A percentile compares a stretch with the other conserved stretches of the same genome.
These are phyloP conservation scores for Rhegmatorhina hoffmannsi DNA, from an alignment of 2,113 vertebrate genomes.

Conservation along the genomic window DNA sequence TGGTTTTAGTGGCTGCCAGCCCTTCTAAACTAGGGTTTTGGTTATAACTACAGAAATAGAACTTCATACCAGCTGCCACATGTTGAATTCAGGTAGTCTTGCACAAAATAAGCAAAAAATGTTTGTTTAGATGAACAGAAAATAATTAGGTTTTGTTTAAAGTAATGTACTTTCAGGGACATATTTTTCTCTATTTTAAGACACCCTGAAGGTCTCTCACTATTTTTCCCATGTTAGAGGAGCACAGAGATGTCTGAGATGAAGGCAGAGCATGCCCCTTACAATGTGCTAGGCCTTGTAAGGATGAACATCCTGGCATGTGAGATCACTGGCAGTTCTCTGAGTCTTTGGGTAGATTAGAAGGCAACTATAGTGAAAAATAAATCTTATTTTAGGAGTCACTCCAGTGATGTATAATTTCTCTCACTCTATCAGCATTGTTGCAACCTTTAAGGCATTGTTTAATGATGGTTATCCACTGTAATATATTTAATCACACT, in stretches of 20 bases:
- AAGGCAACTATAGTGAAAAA: fast-evolving
- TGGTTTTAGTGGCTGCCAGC: not conserved
- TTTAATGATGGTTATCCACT: not conserved
- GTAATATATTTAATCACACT: not conserved
- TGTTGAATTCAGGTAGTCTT: not conserved
- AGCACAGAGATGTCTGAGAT: not conserved
- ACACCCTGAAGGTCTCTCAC: not conserved
- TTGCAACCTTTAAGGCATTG: not conserved
- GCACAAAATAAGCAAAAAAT: not conserved
- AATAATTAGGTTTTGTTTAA: not conserved
- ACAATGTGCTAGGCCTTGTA: not conserved
- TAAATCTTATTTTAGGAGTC: not conserved
- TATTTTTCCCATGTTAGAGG: not conserved
- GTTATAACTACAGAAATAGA: not conserved
- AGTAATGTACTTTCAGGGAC: fast-evolving
- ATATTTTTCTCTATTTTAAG: not conserved
- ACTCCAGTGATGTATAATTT: not conserved
- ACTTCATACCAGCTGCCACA: not conserved
- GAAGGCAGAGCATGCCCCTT: not conserved
- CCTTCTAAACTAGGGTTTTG: not conserved
- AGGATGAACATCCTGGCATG: not conserved
- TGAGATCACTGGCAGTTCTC: not conserved
- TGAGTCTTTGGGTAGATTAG: not conserved
- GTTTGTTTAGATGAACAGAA: not conserved
- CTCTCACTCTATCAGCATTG: not conserved